Conservation (phyloP, 1,140 invertebrate genomes). For the Cotesia glomerata region DNA sequence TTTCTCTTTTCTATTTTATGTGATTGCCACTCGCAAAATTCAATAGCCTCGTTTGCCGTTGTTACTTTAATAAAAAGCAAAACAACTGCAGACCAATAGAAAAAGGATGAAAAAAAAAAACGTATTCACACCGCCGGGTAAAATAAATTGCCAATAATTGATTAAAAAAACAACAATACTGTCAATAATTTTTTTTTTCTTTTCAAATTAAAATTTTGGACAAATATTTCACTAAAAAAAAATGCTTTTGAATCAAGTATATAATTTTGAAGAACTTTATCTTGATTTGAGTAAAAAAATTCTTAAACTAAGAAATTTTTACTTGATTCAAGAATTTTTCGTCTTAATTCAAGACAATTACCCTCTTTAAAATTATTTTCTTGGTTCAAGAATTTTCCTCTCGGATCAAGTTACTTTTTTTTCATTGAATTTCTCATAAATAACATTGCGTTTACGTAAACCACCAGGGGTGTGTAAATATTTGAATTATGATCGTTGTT, state of each 20-base stretch:
- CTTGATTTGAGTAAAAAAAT: too few relatives aligned
- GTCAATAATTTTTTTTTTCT: neutral
- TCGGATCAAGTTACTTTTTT: too few relatives aligned
- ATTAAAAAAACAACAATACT: neutral
- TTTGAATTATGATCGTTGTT: constrained; percentile 8
- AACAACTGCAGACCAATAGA: neutral
- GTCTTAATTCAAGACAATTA: too few relatives aligned
- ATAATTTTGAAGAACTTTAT: too few relatives aligned
- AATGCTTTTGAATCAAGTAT: too few relatives aligned
- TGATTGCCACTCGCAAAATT: constrained; percentile 13
- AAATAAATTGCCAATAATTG: constrained; percentile 5
- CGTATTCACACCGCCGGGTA: neutral
- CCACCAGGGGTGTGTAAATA: neutral
- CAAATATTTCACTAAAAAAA: too few relatives aligned
- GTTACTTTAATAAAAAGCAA: neutral
- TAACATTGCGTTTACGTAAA: constrained; percentile 19
- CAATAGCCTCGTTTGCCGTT: constrained; percentile 4
- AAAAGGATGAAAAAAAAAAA: neutral
- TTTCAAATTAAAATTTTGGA: too few relatives aligned
- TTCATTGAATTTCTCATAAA: too few relatives aligned
- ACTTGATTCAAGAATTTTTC: too few relatives aligned
- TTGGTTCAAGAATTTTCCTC: too few relatives aligned
- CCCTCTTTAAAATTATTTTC: too few relatives aligned
- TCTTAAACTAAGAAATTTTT: too few relatives aligned
- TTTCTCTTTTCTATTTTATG: constrained; percentile 8